phyloP scores from a whole-genome alignment of 2,113 vertebrate species.

The Progne subis region DNA sequence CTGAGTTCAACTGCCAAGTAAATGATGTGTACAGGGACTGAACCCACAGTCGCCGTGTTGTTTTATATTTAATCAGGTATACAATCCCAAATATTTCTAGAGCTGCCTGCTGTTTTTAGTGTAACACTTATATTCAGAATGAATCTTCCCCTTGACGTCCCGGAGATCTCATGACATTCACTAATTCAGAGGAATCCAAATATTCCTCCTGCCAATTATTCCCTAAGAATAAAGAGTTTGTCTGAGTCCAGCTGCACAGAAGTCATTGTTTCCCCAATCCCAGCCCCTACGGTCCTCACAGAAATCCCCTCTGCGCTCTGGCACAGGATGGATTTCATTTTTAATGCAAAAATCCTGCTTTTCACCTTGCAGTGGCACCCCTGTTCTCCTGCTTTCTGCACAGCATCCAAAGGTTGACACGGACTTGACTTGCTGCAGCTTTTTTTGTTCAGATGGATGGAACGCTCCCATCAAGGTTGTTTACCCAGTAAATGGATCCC shows the following conservation, averaged over 20 bases:
- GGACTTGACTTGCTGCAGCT: not conserved
- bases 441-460: not conserved
- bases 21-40: not conserved
- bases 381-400: not conserved
- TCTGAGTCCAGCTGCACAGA: not conserved
- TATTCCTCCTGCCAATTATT: not conserved
- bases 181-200: not conserved
- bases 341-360: not conserved
- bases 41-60: not conserved
- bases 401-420: not conserved
- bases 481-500: constrained; percentile 36
- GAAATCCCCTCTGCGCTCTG: not conserved
- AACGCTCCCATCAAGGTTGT: constrained; percentile 10
- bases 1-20: not conserved
- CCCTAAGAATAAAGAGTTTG: not conserved
- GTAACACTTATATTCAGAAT: not conserved
- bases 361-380: not conserved
- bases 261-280: not conserved
- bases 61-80: not conserved
- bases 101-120: not conserved
- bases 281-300: not conserved
- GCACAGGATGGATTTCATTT: not conserved
- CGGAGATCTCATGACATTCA: not conserved
- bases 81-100: not conserved
- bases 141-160: not conserved